Evolutionary conservation across 92 coral and sea anemone genomes (phyloP).

Genomic region (Nematostella vectensis): DNA sequence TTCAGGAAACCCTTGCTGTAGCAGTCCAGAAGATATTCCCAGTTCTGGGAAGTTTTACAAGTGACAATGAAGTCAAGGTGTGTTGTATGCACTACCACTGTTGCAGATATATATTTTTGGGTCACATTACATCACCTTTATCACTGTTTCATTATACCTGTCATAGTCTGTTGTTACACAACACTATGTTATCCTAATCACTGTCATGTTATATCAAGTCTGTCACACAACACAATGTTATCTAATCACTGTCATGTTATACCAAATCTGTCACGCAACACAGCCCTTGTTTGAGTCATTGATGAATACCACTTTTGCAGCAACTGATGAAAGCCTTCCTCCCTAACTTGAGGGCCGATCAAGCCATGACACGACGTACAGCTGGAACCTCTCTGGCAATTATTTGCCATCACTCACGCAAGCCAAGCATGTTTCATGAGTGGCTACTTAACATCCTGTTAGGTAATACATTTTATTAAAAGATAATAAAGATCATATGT

Average conservation of each 20-base stretch:
- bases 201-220: too few relatives aligned
- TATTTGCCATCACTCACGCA: slow-evolving; percentile 83
- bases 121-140: background rate
- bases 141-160: background rate
- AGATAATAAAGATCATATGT: background rate
- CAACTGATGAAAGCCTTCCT: slow-evolving; percentile 81
- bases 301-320: too few relatives aligned
- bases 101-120: background rate
- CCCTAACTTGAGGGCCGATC: slow-evolving; percentile 71
- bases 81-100: too few relatives aligned
- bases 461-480: slow-evolving; percentile 37
- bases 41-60: slow-evolving; percentile 88
- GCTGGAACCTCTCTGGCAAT: slow-evolving; percentile 72
- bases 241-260: too few relatives aligned
- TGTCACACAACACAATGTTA: too few relatives aligned
- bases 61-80: slow-evolving; percentile 89
- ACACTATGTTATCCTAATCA: too few relatives aligned
- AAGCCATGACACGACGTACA: slow-evolving; percentile 87
- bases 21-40: slow-evolving; percentile 80
- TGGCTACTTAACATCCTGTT: slow-evolving; percentile 83
- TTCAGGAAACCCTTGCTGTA: slow-evolving; percentile 76
- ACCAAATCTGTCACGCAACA: too few relatives aligned
- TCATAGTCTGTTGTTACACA: background rate
- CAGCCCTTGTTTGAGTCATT: too few relatives aligned
- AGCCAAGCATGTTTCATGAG: slow-evolving; percentile 69